Base-by-base conservation (phyloP, 2,888 invertebrate genomes). In the Trissolcus japonicus region DNA sequence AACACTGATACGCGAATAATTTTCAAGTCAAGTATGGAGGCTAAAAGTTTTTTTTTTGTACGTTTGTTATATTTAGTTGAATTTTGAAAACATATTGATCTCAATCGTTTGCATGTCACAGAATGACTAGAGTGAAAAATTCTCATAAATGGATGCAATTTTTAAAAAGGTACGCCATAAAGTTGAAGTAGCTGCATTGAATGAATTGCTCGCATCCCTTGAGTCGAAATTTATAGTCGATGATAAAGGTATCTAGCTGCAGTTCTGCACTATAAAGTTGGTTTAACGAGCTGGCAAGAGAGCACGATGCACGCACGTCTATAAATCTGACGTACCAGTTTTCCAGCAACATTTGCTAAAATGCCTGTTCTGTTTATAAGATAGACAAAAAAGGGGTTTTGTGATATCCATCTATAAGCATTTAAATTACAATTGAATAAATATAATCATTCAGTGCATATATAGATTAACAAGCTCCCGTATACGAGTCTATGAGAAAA, bases 141-240 rank as follows among this genome's bases (percentile, higher is more conserved):
- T 35, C 4, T 35, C 35, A 35, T 35, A 35, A 35, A 35, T 35
- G 9, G 11, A 35, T 35, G 9, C 2, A 7, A 9, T 35, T 35
- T 35, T 35, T 9, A 9, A 35, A 35, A 19, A 6, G 11, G 16
- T 14, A 19, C n/a, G 14, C 46, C 6, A 16, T 16, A 46, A 46
- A 63, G 43, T 55, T 54, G 46, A 46, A 46, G 63, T 46, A 48
- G 17, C 21, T 21, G 40, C 66, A 35, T 48, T 56, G 56, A 65
- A 65, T 56, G 48, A 21, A 16, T 19, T 14, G 46, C 67, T 80
- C 78, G 81, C 76, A 78, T 77, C 79, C 79, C 79, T 78, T 73
- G 71, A 67, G 78, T 79, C 81, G 68, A 83, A 86, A 86, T 85
- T 86, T 86, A 86, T 86, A 82, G 84, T 83, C 82, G 78, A 82